Percentiles rank a stretch among this genome's conserved stretches.
Conservation (phyloP, 2,113 vertebrate genomes). For the Asarcornis scutulata region DNA sequence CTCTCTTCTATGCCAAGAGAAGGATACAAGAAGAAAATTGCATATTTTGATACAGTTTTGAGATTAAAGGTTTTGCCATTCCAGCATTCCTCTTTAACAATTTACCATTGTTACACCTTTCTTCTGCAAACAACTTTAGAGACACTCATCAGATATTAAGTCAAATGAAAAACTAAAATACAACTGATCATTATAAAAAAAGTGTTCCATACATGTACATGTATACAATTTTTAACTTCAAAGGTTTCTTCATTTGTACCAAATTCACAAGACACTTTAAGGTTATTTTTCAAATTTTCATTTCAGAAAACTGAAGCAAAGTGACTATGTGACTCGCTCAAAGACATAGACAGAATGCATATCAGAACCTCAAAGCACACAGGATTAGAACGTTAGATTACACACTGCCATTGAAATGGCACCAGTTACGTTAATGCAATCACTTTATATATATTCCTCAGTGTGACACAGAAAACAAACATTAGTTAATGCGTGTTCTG, state of each 20-base stretch:
- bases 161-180: neutral
- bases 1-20: neutral
- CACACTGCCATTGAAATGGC: neutral
- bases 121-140: neutral
- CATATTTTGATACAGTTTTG: neutral
- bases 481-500: neutral
- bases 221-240: neutral
- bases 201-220: neutral
- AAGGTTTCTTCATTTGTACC: neutral
- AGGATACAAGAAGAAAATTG: neutral
- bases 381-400: neutral
- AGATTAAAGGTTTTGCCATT: neutral
- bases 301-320: neutral
- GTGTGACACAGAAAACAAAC: neutral
- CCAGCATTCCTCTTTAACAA: neutral
- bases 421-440: neutral
- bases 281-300: neutral
- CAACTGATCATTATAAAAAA: neutral
- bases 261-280: neutral
- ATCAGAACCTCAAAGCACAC: neutral
- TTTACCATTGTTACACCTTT: neutral
- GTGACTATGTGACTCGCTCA: neutral
- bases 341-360: neutral
- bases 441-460: neutral
- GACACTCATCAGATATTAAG: neutral